Conservation (phyloP, 2,888 invertebrate genomes). For the Clusia tigrina region DNA sequence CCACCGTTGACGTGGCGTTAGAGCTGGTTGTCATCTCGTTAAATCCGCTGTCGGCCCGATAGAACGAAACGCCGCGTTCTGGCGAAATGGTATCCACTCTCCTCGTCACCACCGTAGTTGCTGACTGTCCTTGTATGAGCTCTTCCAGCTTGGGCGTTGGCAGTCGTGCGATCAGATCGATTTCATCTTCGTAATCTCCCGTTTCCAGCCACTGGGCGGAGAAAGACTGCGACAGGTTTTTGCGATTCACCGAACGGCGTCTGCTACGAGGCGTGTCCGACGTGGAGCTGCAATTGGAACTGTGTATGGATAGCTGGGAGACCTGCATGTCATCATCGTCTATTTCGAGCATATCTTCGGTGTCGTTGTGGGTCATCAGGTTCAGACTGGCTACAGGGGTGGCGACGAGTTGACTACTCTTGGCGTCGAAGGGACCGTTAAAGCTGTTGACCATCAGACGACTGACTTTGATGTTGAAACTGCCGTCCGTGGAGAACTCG, state of each 20-base stretch:
- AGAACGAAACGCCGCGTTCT: slow-evolving; percentile 37
- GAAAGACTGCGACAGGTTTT: slow-evolving; percentile 63
- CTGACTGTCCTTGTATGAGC: slow-evolving; percentile 3
- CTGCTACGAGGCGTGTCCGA: slow-evolving; percentile 58
- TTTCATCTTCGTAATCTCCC: slow-evolving; percentile 34
- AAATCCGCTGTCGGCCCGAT: slow-evolving; percentile 62
- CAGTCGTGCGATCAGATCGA: slow-evolving; percentile 6
- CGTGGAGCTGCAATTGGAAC: slow-evolving; percentile 52
- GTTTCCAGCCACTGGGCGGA: slow-evolving; percentile 47
- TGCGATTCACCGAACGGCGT: slow-evolving; percentile 58
- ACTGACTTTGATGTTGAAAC: slow-evolving; percentile 52
- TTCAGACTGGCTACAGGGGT: slow-evolving; percentile 12
- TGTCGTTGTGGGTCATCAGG: slow-evolving; percentile 45
- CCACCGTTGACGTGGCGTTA: slow-evolving; percentile 15
- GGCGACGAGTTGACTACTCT: not conserved
- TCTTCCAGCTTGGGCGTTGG: slow-evolving; percentile 12
- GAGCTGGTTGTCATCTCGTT: slow-evolving; percentile 56
- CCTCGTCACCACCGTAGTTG: slow-evolving; percentile 7
- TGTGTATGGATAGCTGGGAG: slow-evolving; percentile 50
- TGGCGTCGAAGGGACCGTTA: slow-evolving; percentile 15
- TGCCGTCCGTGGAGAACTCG: slow-evolving; percentile 50
- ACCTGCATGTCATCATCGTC: slow-evolving; percentile 54
- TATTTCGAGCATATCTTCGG: slow-evolving; percentile 35
- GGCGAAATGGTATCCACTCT: not conserved
- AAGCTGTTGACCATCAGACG: slow-evolving; percentile 50